phyloP scores from a whole-genome alignment of 2,797 vertebrate genomes.

The Alcedo quadribrachys region DNA sequence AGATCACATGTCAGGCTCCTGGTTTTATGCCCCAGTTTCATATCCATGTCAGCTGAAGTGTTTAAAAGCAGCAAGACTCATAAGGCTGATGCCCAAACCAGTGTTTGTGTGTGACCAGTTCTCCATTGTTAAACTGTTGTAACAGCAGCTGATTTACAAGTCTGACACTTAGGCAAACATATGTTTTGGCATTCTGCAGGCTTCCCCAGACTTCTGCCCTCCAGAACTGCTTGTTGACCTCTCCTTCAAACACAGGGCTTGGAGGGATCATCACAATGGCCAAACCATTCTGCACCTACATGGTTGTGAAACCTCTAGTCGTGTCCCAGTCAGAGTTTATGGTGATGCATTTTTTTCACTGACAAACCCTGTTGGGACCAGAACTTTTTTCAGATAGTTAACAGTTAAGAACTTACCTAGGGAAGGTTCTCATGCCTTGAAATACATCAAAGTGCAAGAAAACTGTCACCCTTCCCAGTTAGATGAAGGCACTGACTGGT shows the following conservation, averaged over 20 bases:
- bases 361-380: background rate
- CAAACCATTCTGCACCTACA: background rate
- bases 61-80: constrained; percentile 35
- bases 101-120: constrained; percentile 11
- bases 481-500: background rate
- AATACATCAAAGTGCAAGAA: background rate
- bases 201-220: background rate
- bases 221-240: background rate
- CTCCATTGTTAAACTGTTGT: constrained; percentile 26
- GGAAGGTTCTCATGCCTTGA: background rate
- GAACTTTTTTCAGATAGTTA: background rate
- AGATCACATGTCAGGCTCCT: constrained; percentile 25
- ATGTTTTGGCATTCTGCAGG: background rate
- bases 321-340: background rate
- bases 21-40: constrained; percentile 2
- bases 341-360: background rate
- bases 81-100: constrained; percentile 1
- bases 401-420: background rate
- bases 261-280: background rate
- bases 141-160: constrained; percentile 44
- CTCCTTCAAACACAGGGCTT: background rate
- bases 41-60: constrained; percentile 26
- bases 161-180: constrained; percentile 20
- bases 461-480: background rate
- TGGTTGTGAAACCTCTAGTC: background rate